Evolutionary conservation across 2,113 vertebrate genomes (phyloP).

Genomic region (Albula glossodonta): DNA sequence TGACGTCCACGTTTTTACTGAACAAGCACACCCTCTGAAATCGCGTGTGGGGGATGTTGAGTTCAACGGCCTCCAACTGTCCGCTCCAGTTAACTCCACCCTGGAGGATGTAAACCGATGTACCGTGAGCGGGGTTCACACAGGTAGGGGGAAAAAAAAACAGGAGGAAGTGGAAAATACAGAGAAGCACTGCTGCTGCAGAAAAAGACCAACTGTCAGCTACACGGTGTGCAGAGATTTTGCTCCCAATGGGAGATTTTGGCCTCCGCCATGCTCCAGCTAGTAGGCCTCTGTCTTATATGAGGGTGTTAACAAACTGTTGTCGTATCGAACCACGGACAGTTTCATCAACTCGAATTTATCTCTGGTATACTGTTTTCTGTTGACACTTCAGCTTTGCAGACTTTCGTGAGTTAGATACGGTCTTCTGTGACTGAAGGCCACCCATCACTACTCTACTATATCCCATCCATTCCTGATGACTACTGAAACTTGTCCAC

Average conservation of each 20-base stretch:
- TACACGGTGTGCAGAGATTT: background rate
- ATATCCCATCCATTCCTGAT: background rate
- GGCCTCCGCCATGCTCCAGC: background rate
- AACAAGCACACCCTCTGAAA: background rate
- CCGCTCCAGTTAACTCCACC: background rate
- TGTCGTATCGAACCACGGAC: background rate
- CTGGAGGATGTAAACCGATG: background rate
- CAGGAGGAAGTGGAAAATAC: background rate
- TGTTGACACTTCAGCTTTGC: background rate
- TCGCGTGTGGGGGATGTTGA: background rate
- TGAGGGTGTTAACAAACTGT: background rate
- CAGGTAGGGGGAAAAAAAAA: background rate
- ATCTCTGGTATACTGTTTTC: background rate
- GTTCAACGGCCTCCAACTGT: background rate
- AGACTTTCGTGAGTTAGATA: background rate
- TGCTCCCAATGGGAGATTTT: background rate
- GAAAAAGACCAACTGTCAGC: background rate
- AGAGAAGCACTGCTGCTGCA: background rate
- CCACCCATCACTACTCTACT: background rate
- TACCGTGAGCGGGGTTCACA: background rate
- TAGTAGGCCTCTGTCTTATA: background rate
- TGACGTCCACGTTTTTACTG: background rate
- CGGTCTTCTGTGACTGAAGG: background rate
- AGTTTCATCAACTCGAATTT: too few relatives aligned
- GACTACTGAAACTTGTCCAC: background rate